Evolutionary conservation across 2,888 invertebrate genomes (phyloP).

Genomic region (Hecatera dysodea): DNA sequence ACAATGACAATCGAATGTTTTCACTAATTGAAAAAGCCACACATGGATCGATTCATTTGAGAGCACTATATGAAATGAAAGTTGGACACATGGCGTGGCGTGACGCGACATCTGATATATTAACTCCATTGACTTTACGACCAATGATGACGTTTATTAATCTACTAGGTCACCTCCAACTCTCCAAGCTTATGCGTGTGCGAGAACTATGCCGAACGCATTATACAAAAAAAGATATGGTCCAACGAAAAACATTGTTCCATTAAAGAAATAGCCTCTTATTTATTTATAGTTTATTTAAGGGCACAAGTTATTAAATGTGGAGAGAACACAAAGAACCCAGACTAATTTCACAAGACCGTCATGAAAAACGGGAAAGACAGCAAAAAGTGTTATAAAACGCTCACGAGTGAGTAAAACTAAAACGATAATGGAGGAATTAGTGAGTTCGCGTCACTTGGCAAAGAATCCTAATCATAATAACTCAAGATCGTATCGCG

Average conservation of each 20-base stretch:
- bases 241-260: background rate
- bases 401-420: slow-evolving; percentile 77
- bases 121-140: slow-evolving; percentile 88
- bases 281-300: slow-evolving; percentile 5
- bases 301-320: slow-evolving; percentile 21
- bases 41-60: slow-evolving; percentile 84
- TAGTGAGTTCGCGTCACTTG: slow-evolving; percentile 88
- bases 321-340: slow-evolving; percentile 38
- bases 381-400: slow-evolving; percentile 71
- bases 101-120: slow-evolving; percentile 86
- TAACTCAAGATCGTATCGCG: slow-evolving; percentile 90
- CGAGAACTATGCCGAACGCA: slow-evolving; percentile 72
- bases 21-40: slow-evolving; percentile 89
- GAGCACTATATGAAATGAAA: slow-evolving; percentile 90
- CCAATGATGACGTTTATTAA: slow-evolving; percentile 86
- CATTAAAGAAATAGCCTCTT: slow-evolving; percentile 6
- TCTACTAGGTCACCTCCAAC: slow-evolving; percentile 80
- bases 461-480: slow-evolving; percentile 91
- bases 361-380: slow-evolving; percentile 55
- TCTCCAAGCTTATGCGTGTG: slow-evolving; percentile 76
- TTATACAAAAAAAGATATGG: slow-evolving; percentile 65
- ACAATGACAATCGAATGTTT: slow-evolving; percentile 89
- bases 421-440: slow-evolving; percentile 87
- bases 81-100: slow-evolving; percentile 77
- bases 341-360: slow-evolving; percentile 42